Base-by-base conservation (phyloP, 2,113 vertebrate species). In the Seriola quinqueradiata region DNA sequence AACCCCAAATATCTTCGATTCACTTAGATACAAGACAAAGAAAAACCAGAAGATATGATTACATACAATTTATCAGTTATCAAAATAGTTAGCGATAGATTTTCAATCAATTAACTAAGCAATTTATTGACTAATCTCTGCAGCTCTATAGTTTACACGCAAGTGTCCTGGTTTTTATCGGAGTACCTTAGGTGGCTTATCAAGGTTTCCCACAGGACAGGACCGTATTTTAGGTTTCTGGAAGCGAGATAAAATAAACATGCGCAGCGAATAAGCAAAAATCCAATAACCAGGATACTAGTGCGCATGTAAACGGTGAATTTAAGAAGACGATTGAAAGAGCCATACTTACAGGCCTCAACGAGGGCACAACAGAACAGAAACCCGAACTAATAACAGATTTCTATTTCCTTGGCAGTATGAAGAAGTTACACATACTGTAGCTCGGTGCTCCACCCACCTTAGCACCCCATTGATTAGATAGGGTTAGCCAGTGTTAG, bases 401-500 rank as follows among this genome's bases (percentile, higher is more conserved):
- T 71, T 55, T 28, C 0, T n/a, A 25, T 70, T 28, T 52, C 16
- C 21, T 3, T 46, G 28, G 19, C 40, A 19, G 8, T 7, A 70
- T 73, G 38, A 61, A 11, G 46, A n/a, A 21, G 32, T n/a, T 46
- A 40, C 67, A 64, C 59, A 63, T 32, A 54, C 19, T 23, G 44
- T 44, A 69, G 50, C 32, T 21, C 60, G 16, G 19, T 9, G 54
- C 59, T 81, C 68, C 77, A 63, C 69, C 72, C 75, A 82, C 58
- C 21, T 48, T 28, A 42, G 54, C 54, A 36, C 7, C 3, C 40
- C 44, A 52, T 13, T 67, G 54, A 57, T 69, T 23, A 28, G 32
- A n/a, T 1, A 48, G 4, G 11, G 34, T 67, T 19, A 85, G 34
- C 48, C 23, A 25, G 75, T 57, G 58, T 44, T 63, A 38, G 21